Evolutionary conservation across 2,888 invertebrate species (phyloP), one percentile per base, ranked within the genome.

Genomic region (Morpho deidamia): DNA sequence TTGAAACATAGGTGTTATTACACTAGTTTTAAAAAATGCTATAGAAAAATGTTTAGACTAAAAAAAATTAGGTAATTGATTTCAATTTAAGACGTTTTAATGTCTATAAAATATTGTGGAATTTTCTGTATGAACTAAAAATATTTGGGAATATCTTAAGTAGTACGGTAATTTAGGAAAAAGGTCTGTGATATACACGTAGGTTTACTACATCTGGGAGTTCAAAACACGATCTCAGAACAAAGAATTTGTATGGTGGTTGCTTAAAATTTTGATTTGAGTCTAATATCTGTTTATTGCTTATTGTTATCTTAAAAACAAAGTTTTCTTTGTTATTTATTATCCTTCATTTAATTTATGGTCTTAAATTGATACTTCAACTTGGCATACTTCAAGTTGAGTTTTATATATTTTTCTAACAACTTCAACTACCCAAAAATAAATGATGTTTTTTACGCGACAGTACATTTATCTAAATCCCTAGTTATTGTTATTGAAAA

Each of bases 121-220:
- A 59, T 62, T 57, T 64, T 59, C 56, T 56, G 61, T 62, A 61
- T 53, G 47, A 51, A 46, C 51, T 55, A 55, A 23, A 23, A 23
- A 56, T 63, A 60, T 64, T 60, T 60, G 58, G 61, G 52, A 56
- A 78, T 77, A 78, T 23, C 23, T 23, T 23, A 84, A 84, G 84
- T 86, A 86, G 87, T 86, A 85, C 79, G 78, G 72, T 83, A 80
- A 69, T 78, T 78, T 81, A 85, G 79, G 74, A 76, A 82, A 48
- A 83, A 79, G 78, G 83, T 80, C 87, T 87, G 87, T 88, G 87
- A 87, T 87, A 87, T 78, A 76, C 76, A 76, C 74, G 76, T 85
- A 83, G 83, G 81, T 70, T 49, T 46, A 42, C 67, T 70, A 74
- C 73, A 80, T 79, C 85, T 81, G 84, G 83, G 81, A 78, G 81